These are phyloP conservation scores for Okapia johnstoni DNA, from an alignment of 2,113 vertebrate genomes.

Conservation along the genomic window DNA sequence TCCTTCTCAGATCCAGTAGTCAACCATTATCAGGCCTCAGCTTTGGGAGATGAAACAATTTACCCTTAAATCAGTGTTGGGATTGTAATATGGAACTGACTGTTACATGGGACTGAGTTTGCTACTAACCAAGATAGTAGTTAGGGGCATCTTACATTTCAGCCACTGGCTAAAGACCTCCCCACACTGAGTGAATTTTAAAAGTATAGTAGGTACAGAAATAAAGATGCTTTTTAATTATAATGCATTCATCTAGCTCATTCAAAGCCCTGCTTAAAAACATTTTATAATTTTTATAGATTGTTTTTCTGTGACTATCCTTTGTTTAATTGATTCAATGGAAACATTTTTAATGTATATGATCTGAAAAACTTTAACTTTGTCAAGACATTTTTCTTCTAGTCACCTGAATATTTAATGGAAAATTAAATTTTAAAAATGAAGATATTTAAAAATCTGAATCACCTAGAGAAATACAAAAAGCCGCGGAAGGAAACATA, in stretches of 20 bases:
- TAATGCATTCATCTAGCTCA: background rate
- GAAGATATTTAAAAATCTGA: background rate
- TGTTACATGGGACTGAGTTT: background rate
- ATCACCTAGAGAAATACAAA: background rate
- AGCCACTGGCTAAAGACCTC: background rate
- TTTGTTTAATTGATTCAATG: background rate
- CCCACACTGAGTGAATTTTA: background rate
- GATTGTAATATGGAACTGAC: background rate
- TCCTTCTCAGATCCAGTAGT: background rate
- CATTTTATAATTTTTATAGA: background rate
- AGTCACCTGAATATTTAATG: background rate
- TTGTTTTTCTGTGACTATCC: background rate
- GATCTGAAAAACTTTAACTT: background rate
- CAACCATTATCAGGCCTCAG: background rate
- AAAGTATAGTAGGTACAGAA: background rate
- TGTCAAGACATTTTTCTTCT: background rate
- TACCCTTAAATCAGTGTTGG: background rate
- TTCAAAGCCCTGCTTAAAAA: background rate
- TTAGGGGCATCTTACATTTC: background rate
- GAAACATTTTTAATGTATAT: background rate
- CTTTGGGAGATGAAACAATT: background rate
- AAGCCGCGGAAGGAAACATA: background rate
- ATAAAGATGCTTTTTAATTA: background rate
- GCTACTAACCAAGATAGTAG: background rate
- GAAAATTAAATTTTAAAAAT: slow-evolving; percentile 28